phyloP scores from a whole-genome alignment of 1,140 invertebrate genomes.

The Pogonomyrmex californicus region DNA sequence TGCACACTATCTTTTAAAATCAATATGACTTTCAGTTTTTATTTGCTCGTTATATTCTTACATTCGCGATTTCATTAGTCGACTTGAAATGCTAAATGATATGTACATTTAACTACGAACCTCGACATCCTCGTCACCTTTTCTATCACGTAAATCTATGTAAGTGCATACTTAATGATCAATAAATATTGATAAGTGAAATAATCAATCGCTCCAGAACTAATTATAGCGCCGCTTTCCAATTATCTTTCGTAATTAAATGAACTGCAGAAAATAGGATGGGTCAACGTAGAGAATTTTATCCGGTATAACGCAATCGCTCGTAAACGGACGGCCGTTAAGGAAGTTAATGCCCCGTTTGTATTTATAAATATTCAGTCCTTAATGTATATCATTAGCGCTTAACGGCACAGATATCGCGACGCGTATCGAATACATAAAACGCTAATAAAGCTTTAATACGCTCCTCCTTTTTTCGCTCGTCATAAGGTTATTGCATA shows the following conservation, averaged over 20 bases:
- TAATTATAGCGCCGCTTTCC: conserved; percentile 1
- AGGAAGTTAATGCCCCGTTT: conserved; percentile 34
- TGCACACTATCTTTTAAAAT: neutral
- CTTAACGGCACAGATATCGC: conserved; percentile 15
- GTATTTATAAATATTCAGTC: conserved; percentile 47
- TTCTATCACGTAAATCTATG: neutral
- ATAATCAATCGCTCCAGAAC: neutral
- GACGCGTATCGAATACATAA: conserved; percentile 27
- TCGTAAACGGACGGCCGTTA: neutral
- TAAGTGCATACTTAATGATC: neutral
- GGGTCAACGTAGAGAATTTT: neutral
- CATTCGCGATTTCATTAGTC: neutral
- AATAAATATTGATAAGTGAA: conserved; percentile 5
- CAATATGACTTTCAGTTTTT: neutral
- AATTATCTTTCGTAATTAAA: conserved; percentile 32
- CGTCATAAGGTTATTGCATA: conserved; percentile 49
- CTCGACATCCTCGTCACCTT: neutral
- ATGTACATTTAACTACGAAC: neutral
- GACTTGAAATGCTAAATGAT: neutral
- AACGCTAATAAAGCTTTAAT: conserved; percentile 45
- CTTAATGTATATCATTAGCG: conserved; percentile 52
- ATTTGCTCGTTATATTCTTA: neutral
- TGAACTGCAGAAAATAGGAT: neutral
- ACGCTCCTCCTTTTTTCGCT: conserved; percentile 11
- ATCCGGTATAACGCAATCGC: neutral